Percentiles rank a stretch among this genome's conserved stretches.
phyloP scores from a whole-genome alignment of 2,797 vertebrate genomes.

The Todus mexicanus region DNA sequence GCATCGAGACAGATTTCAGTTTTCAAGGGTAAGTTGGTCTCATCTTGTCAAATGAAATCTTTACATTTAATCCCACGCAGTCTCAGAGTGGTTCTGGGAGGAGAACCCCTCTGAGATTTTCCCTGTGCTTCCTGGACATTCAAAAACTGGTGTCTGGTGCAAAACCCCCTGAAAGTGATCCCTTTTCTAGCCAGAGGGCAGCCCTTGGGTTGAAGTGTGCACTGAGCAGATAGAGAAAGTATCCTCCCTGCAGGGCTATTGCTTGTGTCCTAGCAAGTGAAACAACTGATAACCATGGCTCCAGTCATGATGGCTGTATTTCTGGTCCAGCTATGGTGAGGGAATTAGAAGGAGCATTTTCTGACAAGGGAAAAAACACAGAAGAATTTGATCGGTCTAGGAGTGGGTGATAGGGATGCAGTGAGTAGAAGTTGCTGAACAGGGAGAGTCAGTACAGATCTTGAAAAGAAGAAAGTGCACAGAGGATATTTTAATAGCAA shows the following conservation, averaged over 20 bases:
- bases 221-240: neutral
- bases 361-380: neutral
- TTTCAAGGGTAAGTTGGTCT: neutral
- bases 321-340: neutral
- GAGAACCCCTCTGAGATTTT: neutral
- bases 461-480: neutral
- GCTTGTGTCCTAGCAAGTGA: neutral
- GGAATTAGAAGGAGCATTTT: neutral
- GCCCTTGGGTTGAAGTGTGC: neutral
- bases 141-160: neutral
- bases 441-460: neutral
- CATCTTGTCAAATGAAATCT: neutral
- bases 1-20: neutral
- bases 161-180: neutral
- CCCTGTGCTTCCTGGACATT: neutral
- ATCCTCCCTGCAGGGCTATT: neutral
- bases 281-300: neutral
- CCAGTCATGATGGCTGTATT: accelerated
- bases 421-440: neutral
- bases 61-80: neutral
- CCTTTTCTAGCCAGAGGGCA: neutral
- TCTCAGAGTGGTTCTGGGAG: neutral
- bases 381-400: neutral
- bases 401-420: neutral
- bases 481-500: neutral